These are phyloP conservation scores for Elgaria multicarinata DNA, from an alignment of 2,113 vertebrate genomes.

Conservation along the genomic window DNA sequence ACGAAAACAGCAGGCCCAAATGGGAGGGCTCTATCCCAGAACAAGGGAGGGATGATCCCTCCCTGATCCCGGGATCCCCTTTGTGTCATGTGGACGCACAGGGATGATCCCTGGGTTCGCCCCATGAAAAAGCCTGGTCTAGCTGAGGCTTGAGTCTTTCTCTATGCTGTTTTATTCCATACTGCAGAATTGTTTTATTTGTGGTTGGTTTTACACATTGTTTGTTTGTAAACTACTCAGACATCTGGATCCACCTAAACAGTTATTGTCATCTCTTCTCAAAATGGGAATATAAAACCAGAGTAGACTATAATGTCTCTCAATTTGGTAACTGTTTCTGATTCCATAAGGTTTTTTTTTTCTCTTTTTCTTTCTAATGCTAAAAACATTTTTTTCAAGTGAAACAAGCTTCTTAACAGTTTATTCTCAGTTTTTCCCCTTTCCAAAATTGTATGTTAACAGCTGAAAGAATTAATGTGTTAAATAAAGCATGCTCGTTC, in stretches of 20 bases:
- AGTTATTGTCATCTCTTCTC: not conserved
- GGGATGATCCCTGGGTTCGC: no score
- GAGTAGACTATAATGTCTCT: not conserved
- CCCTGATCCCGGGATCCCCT: no score
- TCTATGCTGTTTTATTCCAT: not conserved
- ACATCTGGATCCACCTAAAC: not conserved
- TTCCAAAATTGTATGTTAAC: not conserved
- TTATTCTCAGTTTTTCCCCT: slow-evolving; percentile 24
- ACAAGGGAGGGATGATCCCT: no score
- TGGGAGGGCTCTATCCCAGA: no score
- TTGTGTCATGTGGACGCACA: no score
- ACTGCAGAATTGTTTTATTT: no score
- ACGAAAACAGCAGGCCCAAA: no score
- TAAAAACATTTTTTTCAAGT: slow-evolving; percentile 31
- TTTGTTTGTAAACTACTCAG: not conserved
- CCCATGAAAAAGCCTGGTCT: no score
- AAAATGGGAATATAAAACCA: not conserved
- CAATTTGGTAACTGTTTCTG: not conserved
- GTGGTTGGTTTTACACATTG: no score
- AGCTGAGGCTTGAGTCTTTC: no score
- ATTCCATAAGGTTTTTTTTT: not conserved
- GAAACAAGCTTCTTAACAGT: not conserved
- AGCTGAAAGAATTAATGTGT: slow-evolving; percentile 23
- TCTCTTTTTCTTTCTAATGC: slow-evolving; percentile 10
- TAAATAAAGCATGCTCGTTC: slow-evolving; percentile 34